Conservation (phyloP, 2,888 invertebrate species). For the Sepioteuthis lessoniana region DNA sequence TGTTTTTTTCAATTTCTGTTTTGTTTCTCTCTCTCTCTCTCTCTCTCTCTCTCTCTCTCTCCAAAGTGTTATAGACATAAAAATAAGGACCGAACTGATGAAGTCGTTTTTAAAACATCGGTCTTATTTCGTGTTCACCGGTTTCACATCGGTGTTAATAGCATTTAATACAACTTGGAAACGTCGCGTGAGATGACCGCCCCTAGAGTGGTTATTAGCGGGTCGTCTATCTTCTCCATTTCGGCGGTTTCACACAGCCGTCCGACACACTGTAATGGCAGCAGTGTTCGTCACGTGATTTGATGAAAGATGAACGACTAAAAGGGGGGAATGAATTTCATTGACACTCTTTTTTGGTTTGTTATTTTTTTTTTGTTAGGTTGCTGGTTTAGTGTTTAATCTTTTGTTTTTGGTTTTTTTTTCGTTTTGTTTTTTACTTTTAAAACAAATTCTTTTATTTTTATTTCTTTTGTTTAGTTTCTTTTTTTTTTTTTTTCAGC, state of each 20-base stretch:
- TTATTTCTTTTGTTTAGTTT: too few relatives aligned
- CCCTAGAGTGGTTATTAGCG: slow-evolving; percentile 42
- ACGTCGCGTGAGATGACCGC: slow-evolving; percentile 46
- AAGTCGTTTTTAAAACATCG: not conserved
- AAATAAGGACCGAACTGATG: not conserved
- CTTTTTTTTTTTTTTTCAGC: too few relatives aligned
- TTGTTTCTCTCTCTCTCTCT: too few relatives aligned
- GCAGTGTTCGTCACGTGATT: not conserved
- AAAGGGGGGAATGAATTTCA: not conserved
- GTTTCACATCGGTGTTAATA: not conserved
- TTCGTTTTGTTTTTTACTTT: too few relatives aligned
- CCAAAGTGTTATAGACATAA: not conserved
- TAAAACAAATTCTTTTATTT: too few relatives aligned
- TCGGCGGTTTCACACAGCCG: not conserved
- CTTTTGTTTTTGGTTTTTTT: not conserved
- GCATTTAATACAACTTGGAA: not conserved
- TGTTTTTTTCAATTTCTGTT: too few relatives aligned
- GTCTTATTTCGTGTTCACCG: not conserved
- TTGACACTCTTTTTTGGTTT: not conserved
- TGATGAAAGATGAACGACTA: not conserved
- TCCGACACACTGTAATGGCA: not conserved
- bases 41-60: not conserved
- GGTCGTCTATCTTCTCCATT: not conserved
- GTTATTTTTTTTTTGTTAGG: too few relatives aligned
- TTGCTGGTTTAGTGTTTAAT: not conserved